phyloP scores from a whole-genome alignment of 2,797 vertebrate genomes.

The Chaetodon trifasciatus region DNA sequence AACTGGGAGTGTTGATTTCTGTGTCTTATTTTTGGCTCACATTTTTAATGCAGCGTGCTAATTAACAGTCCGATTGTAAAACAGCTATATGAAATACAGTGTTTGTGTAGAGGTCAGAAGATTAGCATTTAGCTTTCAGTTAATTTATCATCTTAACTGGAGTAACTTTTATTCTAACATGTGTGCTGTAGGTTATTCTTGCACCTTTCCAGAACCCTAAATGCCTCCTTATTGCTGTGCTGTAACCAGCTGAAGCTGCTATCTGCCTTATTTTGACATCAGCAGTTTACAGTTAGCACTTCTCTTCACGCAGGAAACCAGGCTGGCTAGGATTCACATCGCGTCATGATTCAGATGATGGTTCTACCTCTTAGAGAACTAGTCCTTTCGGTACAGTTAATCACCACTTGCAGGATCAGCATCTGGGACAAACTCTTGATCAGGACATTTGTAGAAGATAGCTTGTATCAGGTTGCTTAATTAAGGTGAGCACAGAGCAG shows the following conservation, averaged over 20 bases:
- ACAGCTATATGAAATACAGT: neutral
- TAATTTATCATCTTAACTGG: neutral
- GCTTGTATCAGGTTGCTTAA: constrained; percentile 9
- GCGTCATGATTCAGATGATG: neutral
- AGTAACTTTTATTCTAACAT: neutral
- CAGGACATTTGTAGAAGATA: neutral
- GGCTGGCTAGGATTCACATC: neutral
- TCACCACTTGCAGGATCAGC: neutral
- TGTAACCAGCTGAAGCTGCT: constrained; percentile 8
- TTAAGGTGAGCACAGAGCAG: neutral
- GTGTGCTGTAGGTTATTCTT: neutral
- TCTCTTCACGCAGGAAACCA: constrained; percentile 1
- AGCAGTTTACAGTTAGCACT: constrained; percentile 12
- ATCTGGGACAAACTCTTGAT: neutral
- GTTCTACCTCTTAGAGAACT: neutral
- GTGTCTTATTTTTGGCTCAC: no score
- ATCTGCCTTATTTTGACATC: neutral
- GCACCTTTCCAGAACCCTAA: neutral
- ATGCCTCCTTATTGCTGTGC: neutral
- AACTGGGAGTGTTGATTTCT: neutral
- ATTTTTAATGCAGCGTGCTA: no score
- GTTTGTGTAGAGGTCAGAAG: neutral
- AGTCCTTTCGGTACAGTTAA: neutral
- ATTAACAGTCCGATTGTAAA: neutral
- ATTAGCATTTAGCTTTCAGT: neutral